These are phyloP conservation scores for Vidua chalybeata DNA, from an alignment of 2,113 vertebrate genomes.

Conservation along the genomic window DNA sequence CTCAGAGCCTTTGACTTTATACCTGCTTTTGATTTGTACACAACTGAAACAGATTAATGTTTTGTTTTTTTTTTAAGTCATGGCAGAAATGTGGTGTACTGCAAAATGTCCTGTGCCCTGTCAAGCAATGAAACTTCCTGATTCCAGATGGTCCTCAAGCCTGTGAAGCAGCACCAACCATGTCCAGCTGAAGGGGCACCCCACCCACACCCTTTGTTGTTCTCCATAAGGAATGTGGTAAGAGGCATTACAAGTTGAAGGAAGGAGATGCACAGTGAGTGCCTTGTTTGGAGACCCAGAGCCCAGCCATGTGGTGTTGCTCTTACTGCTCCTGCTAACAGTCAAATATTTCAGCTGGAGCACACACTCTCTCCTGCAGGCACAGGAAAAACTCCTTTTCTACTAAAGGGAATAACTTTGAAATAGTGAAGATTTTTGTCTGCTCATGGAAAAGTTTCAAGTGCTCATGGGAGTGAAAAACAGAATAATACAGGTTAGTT, in stretches of 20 bases:
- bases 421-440: neutral
- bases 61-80: neutral
- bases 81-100: neutral
- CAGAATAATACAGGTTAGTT: neutral
- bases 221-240: neutral
- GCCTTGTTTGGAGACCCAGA: neutral
- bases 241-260: neutral
- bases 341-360: neutral
- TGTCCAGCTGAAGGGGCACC: neutral
- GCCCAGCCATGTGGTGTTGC: too few species aligned
- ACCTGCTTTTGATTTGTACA: neutral
- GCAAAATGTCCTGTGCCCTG: neutral
- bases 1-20: neutral
- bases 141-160: neutral
- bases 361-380: neutral
- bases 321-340: neutral
- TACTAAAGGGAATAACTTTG: neutral
- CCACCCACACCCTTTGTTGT: neutral
- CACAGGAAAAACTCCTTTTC: neutral
- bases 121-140: neutral
- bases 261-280: neutral
- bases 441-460: neutral
- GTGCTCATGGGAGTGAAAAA: neutral
- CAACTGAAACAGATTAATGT: neutral
- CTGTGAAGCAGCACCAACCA: neutral